Percentiles rank a stretch among this genome's conserved stretches.
Evolutionary conservation across 1,140 invertebrate genomes (phyloP).

Genomic region (Hestina assimilis): DNA sequence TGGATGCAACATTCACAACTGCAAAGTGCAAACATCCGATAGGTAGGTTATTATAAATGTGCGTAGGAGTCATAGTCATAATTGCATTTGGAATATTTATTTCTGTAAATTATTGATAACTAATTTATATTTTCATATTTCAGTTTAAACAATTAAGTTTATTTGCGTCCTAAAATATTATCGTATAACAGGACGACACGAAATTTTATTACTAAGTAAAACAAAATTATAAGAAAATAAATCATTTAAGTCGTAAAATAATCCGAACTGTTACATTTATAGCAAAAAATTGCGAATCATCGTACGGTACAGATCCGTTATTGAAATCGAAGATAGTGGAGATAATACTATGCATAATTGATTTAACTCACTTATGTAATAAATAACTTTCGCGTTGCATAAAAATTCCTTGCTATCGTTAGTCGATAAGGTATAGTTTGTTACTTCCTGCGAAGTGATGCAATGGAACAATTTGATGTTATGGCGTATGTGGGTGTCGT

Average conservation of each 20-base stretch:
- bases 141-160: no score
- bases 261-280: constrained; percentile 8
- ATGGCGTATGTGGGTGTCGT: constrained; percentile 21
- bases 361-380: constrained; percentile 43
- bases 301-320: constrained; percentile 22
- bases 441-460: constrained; percentile 46
- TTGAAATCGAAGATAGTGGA: constrained; percentile 9
- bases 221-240: not conserved
- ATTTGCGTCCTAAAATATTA: no score
- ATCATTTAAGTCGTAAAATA: not conserved
- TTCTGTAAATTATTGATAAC: no score
- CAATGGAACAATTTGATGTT: constrained; percentile 39
- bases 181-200: no score
- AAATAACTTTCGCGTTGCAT: constrained; percentile 35
- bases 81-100: not conserved
- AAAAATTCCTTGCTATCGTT: constrained; percentile 32
- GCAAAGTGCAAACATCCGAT: constrained; percentile 10
- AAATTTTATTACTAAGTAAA: no score
- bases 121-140: no score
- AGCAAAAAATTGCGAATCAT: constrained; percentile 12
- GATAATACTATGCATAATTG: constrained; percentile 24
- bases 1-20: constrained; percentile 1
- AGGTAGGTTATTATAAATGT: not conserved
- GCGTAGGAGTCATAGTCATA: constrained; percentile 1
- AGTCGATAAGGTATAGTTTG: constrained; percentile 14